Evolutionary conservation across 2,113 vertebrate species (phyloP).

Genomic region (Baryphthengus martii): DNA sequence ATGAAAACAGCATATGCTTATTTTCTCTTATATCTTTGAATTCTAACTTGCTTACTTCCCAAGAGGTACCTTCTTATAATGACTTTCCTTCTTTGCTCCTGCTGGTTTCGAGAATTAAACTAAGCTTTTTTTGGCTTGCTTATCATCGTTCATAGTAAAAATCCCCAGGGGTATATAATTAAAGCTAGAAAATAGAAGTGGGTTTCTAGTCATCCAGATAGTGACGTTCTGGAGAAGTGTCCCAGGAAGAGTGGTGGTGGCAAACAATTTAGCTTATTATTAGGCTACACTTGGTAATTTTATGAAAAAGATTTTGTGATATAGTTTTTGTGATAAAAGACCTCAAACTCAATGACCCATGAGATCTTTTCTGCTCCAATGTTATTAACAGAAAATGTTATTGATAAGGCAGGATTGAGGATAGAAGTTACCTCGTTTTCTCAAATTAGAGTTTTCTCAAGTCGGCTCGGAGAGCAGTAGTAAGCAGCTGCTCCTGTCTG

Average conservation of each 20-base stretch:
- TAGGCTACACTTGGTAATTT: neutral
- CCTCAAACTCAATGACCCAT: neutral
- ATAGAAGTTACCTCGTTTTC: neutral
- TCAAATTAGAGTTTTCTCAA: neutral
- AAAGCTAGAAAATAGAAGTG: constrained; percentile 7
- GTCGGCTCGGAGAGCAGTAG: neutral
- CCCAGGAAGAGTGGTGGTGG: neutral
- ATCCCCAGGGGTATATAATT: neutral
- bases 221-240: neutral
- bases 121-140: constrained; percentile 19
- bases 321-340: neutral
- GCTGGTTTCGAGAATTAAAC: constrained; percentile 18
- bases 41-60: constrained; percentile 30
- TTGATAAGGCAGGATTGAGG: neutral
- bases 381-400: neutral
- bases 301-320: neutral
- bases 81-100: neutral
- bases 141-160: neutral
- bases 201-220: neutral
- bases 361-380: neutral
- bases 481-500: neutral
- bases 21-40: neutral
- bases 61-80: constrained; percentile 8
- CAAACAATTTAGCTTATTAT: neutral
- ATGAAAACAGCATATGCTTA: neutral